Percentiles rank a stretch among this genome's conserved stretches.
Conservation (phyloP, 2,888 invertebrate species). For the Orchesellides sinensis region DNA sequence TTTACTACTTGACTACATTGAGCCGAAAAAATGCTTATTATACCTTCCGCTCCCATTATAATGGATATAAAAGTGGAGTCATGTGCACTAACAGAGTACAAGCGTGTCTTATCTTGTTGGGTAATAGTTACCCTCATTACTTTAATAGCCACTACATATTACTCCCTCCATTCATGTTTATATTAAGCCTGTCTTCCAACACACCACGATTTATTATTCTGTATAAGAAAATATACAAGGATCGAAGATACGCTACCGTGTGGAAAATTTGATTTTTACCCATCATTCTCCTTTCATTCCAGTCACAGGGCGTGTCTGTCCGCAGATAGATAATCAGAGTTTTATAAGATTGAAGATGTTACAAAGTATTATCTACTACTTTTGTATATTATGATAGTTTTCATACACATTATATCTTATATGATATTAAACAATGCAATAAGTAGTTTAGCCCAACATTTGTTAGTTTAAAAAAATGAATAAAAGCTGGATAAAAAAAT, state of each 20-base stretch:
- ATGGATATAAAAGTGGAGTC: too few species aligned
- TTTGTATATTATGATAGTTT: too few species aligned
- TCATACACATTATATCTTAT: neutral
- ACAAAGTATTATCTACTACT: too few species aligned
- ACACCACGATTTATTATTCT: too few species aligned
- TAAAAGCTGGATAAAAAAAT: slow-evolving; percentile 19
- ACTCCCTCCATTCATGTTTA: slow-evolving; percentile 3
- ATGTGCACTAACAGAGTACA: neutral
- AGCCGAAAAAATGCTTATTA: too few species aligned
- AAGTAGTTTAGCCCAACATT: slow-evolving; percentile 22
- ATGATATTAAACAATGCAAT: slow-evolving; percentile 11
- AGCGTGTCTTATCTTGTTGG: slow-evolving; percentile 41
- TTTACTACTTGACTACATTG: slow-evolving; percentile 3
- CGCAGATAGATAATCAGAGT: too few species aligned
- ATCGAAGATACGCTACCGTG: neutral
- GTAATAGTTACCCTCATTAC: slow-evolving; percentile 53
- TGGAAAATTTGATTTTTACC: slow-evolving; percentile 53
- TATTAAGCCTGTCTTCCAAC: too few species aligned
- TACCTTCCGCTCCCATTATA: too few species aligned
- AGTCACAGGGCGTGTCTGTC: slow-evolving; percentile 36
- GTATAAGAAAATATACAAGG: neutral
- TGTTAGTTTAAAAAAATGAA: slow-evolving; percentile 19
- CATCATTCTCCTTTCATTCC: neutral
- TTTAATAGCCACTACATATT: slow-evolving; percentile 53
- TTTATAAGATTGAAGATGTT: too few species aligned